These are phyloP conservation scores for Aelia acuminata DNA, from an alignment of 2,888 invertebrate species.

Conservation along the genomic window DNA sequence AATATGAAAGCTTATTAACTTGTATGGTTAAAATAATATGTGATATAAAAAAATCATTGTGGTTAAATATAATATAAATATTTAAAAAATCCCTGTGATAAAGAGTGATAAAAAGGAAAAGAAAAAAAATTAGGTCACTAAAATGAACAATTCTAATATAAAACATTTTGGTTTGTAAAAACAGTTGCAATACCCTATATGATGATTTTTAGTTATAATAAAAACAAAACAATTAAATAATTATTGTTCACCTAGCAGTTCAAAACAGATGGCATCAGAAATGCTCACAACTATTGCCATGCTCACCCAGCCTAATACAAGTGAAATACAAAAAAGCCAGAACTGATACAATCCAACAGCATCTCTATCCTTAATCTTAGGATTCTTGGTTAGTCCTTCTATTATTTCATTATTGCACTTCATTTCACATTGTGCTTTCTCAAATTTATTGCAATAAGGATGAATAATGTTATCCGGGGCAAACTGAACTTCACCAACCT, in stretches of 20 bases:
- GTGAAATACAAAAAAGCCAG: constrained; percentile 82
- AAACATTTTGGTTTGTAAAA: too few species aligned
- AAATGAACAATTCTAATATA: too few species aligned
- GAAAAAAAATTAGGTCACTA: too few species aligned
- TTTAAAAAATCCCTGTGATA: too few species aligned
- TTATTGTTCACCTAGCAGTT: constrained; percentile 77
- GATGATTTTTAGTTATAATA: too few species aligned
- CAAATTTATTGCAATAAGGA: constrained; percentile 69
- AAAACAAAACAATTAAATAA: too few species aligned
- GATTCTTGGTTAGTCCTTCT: constrained; percentile 70
- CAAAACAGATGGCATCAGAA: constrained; percentile 91
- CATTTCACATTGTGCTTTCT: constrained; percentile 71
- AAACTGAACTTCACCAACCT: constrained; percentile 52
- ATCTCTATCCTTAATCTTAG: constrained; percentile 67
- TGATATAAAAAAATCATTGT: too few species aligned
- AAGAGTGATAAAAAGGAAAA: too few species aligned
- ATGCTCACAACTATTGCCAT: constrained; percentile 90
- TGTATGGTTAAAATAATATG: too few species aligned
- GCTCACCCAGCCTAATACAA: constrained; percentile 85
- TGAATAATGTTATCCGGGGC: constrained; percentile 62
- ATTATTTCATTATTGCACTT: constrained; percentile 71
- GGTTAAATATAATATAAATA: too few species aligned
- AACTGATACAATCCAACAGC: constrained; percentile 73
- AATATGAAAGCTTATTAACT: too few species aligned
- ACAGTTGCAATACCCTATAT: too few species aligned